A percentile compares a stretch with the other conserved stretches of the same genome.
phyloP scores from a whole-genome alignment of 1,140 invertebrate genomes.

The Drosophila rufa region DNA sequence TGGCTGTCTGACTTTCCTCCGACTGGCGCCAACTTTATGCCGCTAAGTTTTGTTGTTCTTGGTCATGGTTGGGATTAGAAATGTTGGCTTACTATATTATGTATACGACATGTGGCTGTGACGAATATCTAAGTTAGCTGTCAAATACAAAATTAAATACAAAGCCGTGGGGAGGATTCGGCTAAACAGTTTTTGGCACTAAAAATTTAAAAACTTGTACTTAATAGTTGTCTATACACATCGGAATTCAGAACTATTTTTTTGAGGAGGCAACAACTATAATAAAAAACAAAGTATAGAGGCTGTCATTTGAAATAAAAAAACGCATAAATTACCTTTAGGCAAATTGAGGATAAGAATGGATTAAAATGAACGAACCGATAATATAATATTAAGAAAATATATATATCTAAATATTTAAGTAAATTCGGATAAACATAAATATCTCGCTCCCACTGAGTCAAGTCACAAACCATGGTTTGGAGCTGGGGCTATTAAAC shows the following conservation, averaged over 20 bases:
- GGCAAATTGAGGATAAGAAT: not conserved
- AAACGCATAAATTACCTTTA: not conserved
- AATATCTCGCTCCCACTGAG: too few species aligned
- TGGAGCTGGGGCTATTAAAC: too few species aligned
- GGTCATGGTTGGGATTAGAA: constrained; percentile 11
- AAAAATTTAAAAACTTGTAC: not conserved
- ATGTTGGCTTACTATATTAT: constrained; percentile 2
- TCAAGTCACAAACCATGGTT: too few species aligned
- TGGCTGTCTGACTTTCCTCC: constrained; percentile 12
- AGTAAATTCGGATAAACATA: too few species aligned
- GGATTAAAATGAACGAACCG: not conserved
- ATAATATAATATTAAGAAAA: not conserved
- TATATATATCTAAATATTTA: not conserved
- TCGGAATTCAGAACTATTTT: not conserved
- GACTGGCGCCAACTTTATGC: constrained; percentile 77
- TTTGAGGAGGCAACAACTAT: not conserved
- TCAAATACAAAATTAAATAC: not conserved
- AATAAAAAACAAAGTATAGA: too few species aligned
- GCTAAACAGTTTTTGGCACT: too few species aligned
- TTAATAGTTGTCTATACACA: too few species aligned
- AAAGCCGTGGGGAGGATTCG: not conserved
- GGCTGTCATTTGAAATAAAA: not conserved
- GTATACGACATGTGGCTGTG: constrained; percentile 28
- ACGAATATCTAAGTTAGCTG: constrained; percentile 14
- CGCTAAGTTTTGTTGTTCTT: constrained; percentile 48